These are phyloP conservation scores for Orchesella cincta DNA, from an alignment of 1,140 invertebrate species.

Conservation along the genomic window DNA sequence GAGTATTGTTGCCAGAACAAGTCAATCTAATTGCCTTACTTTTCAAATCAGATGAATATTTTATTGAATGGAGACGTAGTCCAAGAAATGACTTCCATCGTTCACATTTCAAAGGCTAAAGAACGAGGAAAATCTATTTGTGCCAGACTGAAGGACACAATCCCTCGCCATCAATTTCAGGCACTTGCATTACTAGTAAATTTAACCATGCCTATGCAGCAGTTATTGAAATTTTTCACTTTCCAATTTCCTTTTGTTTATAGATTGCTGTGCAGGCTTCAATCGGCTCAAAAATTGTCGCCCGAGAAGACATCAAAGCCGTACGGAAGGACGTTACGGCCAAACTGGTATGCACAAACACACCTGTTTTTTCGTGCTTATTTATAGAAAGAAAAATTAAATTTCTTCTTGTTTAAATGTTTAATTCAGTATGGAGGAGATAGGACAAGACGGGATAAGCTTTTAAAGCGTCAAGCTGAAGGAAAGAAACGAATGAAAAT, in stretches of 20 bases:
- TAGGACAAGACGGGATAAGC: constrained; percentile 83
- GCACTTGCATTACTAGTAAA: too few species aligned
- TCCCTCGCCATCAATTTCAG: constrained; percentile 85
- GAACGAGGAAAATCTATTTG: constrained; percentile 72
- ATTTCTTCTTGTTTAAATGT: constrained; percentile 37
- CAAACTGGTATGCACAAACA: constrained; percentile 73
- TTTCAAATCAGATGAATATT: constrained; percentile 68
- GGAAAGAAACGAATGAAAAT: constrained; percentile 91
- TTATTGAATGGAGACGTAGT: constrained; percentile 77
- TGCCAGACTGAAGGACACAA: constrained; percentile 77
- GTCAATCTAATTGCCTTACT: not conserved
- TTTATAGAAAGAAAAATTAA: not conserved
- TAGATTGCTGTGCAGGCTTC: constrained; percentile 84
- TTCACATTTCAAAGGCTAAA: constrained; percentile 70
- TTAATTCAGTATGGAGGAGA: constrained; percentile 90
- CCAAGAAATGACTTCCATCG: constrained; percentile 84
- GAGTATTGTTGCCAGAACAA: not conserved
- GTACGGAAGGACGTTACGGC: constrained; percentile 89
- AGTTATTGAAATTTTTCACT: not conserved
- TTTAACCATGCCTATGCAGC: not conserved
- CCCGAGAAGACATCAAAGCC: constrained; percentile 83
- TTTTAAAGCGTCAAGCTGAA: constrained; percentile 84
- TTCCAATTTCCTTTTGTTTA: not conserved
- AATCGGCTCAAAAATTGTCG: constrained; percentile 77
- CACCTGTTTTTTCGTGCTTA: too few species aligned